Conservation (phyloP, 1,140 invertebrate species). For the Meloidogyne floridensis region DNA sequence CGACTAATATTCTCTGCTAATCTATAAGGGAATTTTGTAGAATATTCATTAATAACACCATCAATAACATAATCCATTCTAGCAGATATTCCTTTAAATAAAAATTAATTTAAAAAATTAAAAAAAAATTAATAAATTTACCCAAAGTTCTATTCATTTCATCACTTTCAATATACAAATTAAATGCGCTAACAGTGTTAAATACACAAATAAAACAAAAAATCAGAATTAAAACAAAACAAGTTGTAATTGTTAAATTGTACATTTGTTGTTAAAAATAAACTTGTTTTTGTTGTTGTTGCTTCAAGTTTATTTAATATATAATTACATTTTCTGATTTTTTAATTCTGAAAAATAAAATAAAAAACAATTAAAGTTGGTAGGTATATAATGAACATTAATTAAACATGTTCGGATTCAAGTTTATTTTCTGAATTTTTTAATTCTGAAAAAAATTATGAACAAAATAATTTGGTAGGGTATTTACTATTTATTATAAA, state of each 20-base stretch:
- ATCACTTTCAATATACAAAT: constrained; percentile 56
- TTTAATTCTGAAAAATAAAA: no score
- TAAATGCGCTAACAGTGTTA: constrained; percentile 37
- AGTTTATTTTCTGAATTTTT: no score
- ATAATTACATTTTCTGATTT: not conserved
- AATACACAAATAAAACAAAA: not conserved
- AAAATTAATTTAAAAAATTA: not conserved
- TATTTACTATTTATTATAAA: no score
- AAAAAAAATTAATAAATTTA: constrained; percentile 29
- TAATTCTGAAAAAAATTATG: no score
- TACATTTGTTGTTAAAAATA: not conserved
- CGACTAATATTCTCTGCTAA: constrained; percentile 58
- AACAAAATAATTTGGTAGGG: no score
- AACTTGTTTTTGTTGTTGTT: no score
- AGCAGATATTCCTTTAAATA: constrained; percentile 49
- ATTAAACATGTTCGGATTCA: no score
- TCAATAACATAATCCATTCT: constrained; percentile 60
- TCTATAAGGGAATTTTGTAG: constrained; percentile 63
- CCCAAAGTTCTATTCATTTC: constrained; percentile 64
- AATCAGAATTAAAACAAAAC: not conserved
- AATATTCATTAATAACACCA: constrained; percentile 57
- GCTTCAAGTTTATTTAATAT: not conserved
- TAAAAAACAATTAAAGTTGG: no score
- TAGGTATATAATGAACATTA: no score
- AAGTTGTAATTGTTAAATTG: not conserved